Conservation (phyloP, 2,888 invertebrate genomes). For the Baronia brevicornis region DNA sequence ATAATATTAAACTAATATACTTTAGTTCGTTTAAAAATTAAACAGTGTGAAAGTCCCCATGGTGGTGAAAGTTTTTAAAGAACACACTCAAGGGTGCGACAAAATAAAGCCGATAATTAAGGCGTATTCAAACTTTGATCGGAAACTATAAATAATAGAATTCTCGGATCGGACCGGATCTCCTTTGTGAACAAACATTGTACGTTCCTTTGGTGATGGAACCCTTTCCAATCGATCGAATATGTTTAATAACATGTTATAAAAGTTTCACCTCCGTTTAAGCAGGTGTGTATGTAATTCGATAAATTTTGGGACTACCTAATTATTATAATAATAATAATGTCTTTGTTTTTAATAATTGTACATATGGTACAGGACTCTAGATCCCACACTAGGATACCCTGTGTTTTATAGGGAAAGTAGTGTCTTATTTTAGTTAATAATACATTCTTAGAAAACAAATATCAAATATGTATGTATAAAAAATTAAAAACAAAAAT, state of each 20-base stretch:
- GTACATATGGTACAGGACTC: too few relatives aligned
- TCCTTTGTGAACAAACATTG: slow-evolving; percentile 68
- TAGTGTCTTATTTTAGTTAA: too few relatives aligned
- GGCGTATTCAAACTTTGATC: slow-evolving; percentile 71
- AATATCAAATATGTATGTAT: too few relatives aligned
- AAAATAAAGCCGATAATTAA: slow-evolving; percentile 68
- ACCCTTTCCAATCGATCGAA: slow-evolving; percentile 70
- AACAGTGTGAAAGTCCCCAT: slow-evolving; percentile 44
- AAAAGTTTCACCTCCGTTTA: slow-evolving; percentile 47
- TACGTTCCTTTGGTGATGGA: slow-evolving; percentile 49
- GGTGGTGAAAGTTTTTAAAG: slow-evolving; percentile 51
- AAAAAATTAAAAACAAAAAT: too few relatives aligned
- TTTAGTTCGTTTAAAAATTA: slow-evolving; percentile 30
- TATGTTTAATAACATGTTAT: slow-evolving; percentile 65
- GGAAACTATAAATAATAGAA: slow-evolving; percentile 74
- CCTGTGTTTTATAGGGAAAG: too few relatives aligned
- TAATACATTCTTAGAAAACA: too few relatives aligned
- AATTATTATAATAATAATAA: too few relatives aligned
- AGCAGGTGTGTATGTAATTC: slow-evolving; percentile 50
- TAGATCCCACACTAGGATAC: too few relatives aligned
- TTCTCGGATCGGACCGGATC: slow-evolving; percentile 69
- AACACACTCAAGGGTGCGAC: slow-evolving; percentile 57
- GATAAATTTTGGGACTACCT: slow-evolving; percentile 10
- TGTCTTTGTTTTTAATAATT: too few relatives aligned
- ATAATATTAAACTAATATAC: slow-evolving; percentile 15